Evolutionary conservation across 2,113 vertebrate genomes (phyloP), one percentile per base, ranked within the genome.

Genomic region (Scomber scombrus): DNA sequence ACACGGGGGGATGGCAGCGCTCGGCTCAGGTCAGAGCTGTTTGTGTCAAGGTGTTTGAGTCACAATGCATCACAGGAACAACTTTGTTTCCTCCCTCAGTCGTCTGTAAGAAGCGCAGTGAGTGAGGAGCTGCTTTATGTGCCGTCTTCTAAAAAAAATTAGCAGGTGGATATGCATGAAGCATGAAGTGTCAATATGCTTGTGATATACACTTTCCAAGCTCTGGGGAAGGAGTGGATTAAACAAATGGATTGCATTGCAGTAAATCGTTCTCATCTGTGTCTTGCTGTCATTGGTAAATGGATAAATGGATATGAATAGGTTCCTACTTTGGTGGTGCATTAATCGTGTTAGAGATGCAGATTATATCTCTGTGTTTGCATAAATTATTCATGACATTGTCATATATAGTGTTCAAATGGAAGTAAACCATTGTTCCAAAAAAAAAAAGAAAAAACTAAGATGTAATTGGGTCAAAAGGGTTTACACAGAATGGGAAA

Each of bases 311-410:
- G 58, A 71, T 82, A 80, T 78, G 71, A 70, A 86, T 71, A 50
- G 62, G 46, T 73, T 80, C 16, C 23, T 45, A 54, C 52, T 65
- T 70, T 80, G 67, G 46, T 52, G 15, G 54, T 67, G 64, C 50
- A 75, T 84, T 82, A 85, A 88, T 92, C 77, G 11, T 70, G 52
- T 89, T 87, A 76, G 72, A 19, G n/a, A 86, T 86, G 84, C 75
- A 86, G 81, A 85, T 89, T 87, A 78, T 71, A 77, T 86, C 61
- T 77, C 46, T 47, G 43, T 81, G 40, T 52, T 29, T 77, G 73
- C 51, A 68, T 82, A 47, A 73, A 73, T 66, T 69, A 78, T 75
- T 77, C 60, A 79, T 88, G 45, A 50, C 23, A 72, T 40, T 84
- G 40, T 75, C 57, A 86, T 61, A 52, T 75, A 52, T 57, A 55